phyloP scores from a whole-genome alignment of 2,797 vertebrate species.

The Channa striata region DNA sequence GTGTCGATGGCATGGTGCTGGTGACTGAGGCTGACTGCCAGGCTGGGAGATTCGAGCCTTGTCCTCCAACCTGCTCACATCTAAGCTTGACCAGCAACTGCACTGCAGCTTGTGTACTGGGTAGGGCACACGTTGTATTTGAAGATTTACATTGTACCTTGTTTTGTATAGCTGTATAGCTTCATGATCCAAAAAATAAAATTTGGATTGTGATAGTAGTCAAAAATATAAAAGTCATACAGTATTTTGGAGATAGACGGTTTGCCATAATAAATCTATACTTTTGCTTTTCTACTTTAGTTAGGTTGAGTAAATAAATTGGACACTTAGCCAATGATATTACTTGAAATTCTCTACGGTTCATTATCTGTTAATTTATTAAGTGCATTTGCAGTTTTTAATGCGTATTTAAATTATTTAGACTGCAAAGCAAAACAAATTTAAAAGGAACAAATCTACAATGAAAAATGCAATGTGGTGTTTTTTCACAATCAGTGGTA shows the following conservation, averaged over 20 bases:
- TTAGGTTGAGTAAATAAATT: not conserved
- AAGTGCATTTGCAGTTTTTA: not conserved
- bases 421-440: not conserved
- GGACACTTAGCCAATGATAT: not conserved
- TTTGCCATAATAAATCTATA: not conserved
- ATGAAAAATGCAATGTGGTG: not conserved
- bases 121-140: constrained; percentile 65
- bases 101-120: constrained; percentile 79
- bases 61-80: constrained; percentile 86
- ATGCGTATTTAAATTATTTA: not conserved
- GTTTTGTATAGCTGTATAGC: not conserved
- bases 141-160: not conserved
- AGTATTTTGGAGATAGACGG: not conserved
- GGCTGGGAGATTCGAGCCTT: constrained; percentile 73
- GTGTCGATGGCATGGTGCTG: constrained; percentile 79
- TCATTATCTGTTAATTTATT: not conserved
- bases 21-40: constrained; percentile 83
- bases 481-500: not conserved
- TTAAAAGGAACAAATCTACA: not conserved
- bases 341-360: not conserved
- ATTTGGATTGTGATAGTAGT: not conserved
- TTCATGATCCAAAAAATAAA: not conserved
- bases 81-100: constrained; percentile 82
- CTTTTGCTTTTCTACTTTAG: not conserved
- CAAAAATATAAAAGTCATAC: not conserved